A percentile compares a stretch with the other conserved stretches of the same genome.
phyloP scores from a whole-genome alignment of 2,113 vertebrate species.

The Formicarius rufipectus region DNA sequence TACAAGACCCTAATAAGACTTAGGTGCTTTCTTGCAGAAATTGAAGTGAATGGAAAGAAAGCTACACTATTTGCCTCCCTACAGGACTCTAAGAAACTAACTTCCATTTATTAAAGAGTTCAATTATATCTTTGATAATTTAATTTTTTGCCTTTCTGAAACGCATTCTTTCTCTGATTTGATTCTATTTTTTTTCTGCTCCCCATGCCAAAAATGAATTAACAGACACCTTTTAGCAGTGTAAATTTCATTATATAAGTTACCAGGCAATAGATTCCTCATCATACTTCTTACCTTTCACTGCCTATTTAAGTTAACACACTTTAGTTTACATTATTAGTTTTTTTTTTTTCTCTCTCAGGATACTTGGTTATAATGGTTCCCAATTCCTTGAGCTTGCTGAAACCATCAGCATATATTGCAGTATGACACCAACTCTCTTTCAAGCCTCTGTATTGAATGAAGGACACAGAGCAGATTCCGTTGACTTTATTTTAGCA shows the following conservation, averaged over 20 bases:
- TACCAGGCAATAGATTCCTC: constrained; percentile 10
- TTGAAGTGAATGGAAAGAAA: neutral
- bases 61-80: neutral
- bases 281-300: neutral
- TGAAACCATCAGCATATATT: neutral
- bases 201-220: neutral
- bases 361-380: neutral
- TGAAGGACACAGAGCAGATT: neutral
- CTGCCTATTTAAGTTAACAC: neutral
- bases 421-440: neutral
- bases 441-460: neutral
- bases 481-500: neutral
- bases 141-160: neutral
- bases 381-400: neutral
- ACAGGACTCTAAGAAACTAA: neutral
- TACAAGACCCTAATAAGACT: neutral
- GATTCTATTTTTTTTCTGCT: neutral
- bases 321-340: neutral
- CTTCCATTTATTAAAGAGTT: neutral
- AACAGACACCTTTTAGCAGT: neutral
- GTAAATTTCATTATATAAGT: neutral
- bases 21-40: neutral
- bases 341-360: neutral
- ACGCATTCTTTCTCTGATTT: neutral
- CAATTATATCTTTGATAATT: neutral